Evolutionary conservation across 1,140 invertebrate species (phyloP).

Genomic region (Campoletis sonorensis): DNA sequence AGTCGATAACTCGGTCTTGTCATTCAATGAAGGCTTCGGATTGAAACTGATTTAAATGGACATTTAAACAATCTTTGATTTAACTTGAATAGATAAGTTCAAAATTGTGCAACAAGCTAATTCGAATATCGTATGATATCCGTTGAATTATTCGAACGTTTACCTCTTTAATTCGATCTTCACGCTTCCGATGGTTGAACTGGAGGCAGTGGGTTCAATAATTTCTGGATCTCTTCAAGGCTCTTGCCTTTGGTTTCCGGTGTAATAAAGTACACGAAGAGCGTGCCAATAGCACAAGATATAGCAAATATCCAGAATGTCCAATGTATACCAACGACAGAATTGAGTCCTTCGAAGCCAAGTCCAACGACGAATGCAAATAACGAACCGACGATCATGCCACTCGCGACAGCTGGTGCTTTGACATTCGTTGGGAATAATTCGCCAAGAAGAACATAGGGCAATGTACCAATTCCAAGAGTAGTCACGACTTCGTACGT

Average conservation of each 20-base stretch:
- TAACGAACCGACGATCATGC: slow-evolving; percentile 71
- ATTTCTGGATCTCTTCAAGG: slow-evolving; percentile 81
- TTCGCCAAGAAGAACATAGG: slow-evolving; percentile 79
- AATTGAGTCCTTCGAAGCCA: slow-evolving; percentile 77
- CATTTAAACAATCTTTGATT: too few relatives aligned
- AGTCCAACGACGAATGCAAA: slow-evolving; percentile 80
- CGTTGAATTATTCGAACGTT: not conserved
- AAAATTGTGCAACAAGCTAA: not conserved
- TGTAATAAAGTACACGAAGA: slow-evolving; percentile 80
- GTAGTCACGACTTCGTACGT: slow-evolving; percentile 67
- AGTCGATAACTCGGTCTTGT: too few relatives aligned
- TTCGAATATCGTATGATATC: not conserved
- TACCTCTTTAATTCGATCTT: slow-evolving; percentile 3
- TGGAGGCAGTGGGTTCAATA: slow-evolving; percentile 58
- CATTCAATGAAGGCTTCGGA: too few relatives aligned
- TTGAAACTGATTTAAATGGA: too few relatives aligned
- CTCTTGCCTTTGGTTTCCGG: slow-evolving; percentile 87
- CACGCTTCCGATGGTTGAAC: slow-evolving; percentile 15
- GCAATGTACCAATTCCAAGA: slow-evolving; percentile 79
- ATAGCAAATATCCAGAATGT: slow-evolving; percentile 84
- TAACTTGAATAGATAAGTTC: too few relatives aligned
- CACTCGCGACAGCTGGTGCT: slow-evolving; percentile 73
- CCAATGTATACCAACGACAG: slow-evolving; percentile 78
- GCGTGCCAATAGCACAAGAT: slow-evolving; percentile 77
- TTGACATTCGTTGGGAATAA: slow-evolving; percentile 78